These are phyloP conservation scores for Vidua chalybeata DNA, from an alignment of 2,113 vertebrate genomes.

Conservation along the genomic window DNA sequence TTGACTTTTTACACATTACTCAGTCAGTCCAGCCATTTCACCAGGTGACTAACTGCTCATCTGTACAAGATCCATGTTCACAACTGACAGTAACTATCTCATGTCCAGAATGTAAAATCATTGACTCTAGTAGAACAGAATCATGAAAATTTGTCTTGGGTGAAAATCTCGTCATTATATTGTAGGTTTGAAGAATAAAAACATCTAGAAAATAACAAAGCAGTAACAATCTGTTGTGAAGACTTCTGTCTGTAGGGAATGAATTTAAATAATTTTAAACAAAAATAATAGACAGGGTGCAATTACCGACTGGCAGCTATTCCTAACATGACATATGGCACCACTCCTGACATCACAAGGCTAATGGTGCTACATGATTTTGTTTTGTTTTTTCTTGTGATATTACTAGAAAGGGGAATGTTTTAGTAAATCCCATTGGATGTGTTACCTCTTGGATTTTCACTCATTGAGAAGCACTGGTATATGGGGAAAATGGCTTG, in stretches of 20 bases:
- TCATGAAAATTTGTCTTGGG: neutral
- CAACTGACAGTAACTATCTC: neutral
- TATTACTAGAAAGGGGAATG: neutral
- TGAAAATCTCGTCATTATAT: neutral
- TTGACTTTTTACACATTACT: neutral
- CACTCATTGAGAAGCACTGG: neutral
- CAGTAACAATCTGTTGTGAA: neutral
- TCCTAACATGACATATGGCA: neutral
- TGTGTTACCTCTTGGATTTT: neutral
- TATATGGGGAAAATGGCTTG: neutral
- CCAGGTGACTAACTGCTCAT: neutral
- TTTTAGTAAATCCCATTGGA: neutral
- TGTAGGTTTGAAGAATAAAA: neutral
- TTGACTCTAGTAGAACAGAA: neutral
- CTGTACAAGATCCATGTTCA: neutral
- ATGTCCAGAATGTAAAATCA: neutral
- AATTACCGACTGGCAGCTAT: neutral
- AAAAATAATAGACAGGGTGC: neutral
- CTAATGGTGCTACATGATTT: neutral
- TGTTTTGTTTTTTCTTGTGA: neutral
- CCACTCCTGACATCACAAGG: neutral
- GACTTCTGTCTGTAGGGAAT: neutral
- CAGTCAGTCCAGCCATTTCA: neutral
- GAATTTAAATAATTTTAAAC: neutral
- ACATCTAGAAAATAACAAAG: neutral